Evolutionary conservation across 2,888 invertebrate genomes (phyloP).

Genomic region (Boloria euphrosyne): DNA sequence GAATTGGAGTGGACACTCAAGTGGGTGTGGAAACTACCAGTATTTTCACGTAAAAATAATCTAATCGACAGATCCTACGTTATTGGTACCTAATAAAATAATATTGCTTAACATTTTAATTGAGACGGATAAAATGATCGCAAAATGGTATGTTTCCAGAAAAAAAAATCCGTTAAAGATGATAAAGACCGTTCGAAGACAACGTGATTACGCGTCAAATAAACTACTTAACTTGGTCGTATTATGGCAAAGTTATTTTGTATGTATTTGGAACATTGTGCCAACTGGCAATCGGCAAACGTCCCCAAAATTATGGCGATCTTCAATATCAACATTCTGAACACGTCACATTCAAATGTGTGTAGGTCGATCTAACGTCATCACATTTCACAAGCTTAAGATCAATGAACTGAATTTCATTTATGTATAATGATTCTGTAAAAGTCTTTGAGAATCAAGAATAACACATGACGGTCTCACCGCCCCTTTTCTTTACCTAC

Average conservation of each 20-base stretch:
- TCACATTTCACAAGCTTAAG: slow-evolving; percentile 29
- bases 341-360: slow-evolving; percentile 39
- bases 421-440: slow-evolving; percentile 16
- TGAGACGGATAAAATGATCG: not conserved
- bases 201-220: slow-evolving; percentile 14
- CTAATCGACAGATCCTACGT: slow-evolving; percentile 24
- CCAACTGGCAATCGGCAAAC: slow-evolving; percentile 45
- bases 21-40: slow-evolving; percentile 30
- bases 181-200: slow-evolving; percentile 11
- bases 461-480: slow-evolving; percentile 24
- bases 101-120: not conserved
- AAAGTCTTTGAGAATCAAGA: slow-evolving; percentile 21
- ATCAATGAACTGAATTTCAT: slow-evolving; percentile 38
- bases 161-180: slow-evolving; percentile 7
- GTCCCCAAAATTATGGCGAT: slow-evolving; percentile 37
- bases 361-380: slow-evolving; percentile 40
- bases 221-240: slow-evolving; percentile 10
- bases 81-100: slow-evolving; percentile 5
- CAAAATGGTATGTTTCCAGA: slow-evolving; percentile 11
- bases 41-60: slow-evolving; percentile 25
- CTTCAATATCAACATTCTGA: slow-evolving; percentile 34
- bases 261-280: slow-evolving; percentile 32
- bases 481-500: slow-evolving; percentile 33
- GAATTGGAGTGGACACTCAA: slow-evolving; percentile 22
- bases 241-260: slow-evolving; percentile 15